These are phyloP conservation scores for Pheosia tremula DNA, from an alignment of 2,888 invertebrate species.

Conservation along the genomic window DNA sequence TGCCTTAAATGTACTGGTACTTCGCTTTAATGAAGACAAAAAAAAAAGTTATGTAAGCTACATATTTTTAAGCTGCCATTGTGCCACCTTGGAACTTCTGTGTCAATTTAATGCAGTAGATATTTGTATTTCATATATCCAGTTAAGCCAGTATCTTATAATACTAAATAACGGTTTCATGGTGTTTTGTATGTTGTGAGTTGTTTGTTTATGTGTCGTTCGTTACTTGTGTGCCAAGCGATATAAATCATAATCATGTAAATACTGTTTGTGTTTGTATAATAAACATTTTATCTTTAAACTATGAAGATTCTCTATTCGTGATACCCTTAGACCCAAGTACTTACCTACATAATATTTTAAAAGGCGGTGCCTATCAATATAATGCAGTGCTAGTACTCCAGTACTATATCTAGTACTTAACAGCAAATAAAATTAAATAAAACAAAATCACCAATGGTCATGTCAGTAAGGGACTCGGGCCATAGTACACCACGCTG, in stretches of 20 bases:
- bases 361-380: too few relatives aligned
- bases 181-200: conserved; percentile 35
- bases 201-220: conserved; percentile 49
- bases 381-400: too few relatives aligned
- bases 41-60: conserved; percentile 44
- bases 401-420: too few relatives aligned
- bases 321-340: too few relatives aligned
- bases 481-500: too few relatives aligned
- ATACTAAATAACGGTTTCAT: conserved; percentile 30
- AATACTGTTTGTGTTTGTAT: conserved; percentile 74
- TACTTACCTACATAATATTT: too few relatives aligned
- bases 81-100: conserved; percentile 55
- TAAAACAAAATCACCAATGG: too few relatives aligned
- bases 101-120: conserved; percentile 24
- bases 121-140: conserved; percentile 41
- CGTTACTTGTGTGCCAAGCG: conserved; percentile 43
- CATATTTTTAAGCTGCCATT: conserved; percentile 54
- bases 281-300: conserved; percentile 59
- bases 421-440: too few relatives aligned
- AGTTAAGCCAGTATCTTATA: conserved; percentile 51
- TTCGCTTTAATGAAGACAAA: neutral
- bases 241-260: conserved; percentile 63
- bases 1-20: neutral
- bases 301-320: too few relatives aligned
- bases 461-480: too few relatives aligned